Evolutionary conservation across 2,888 invertebrate genomes (phyloP).

Genomic region (Heterodera filipjevi): DNA sequence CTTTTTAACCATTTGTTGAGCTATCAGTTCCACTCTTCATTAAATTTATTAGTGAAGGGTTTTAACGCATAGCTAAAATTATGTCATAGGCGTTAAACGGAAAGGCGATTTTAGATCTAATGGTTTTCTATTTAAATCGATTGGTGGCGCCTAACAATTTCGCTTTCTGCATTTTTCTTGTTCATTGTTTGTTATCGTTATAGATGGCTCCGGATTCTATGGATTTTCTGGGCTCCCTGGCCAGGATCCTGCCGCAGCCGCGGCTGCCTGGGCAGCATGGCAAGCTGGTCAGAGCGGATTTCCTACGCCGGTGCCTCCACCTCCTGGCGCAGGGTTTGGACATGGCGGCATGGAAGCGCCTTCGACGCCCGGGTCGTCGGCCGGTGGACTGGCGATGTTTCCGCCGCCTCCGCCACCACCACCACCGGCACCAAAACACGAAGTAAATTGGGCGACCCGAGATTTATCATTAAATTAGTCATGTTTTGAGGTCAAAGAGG

Average conservation of each 20-base stretch:
- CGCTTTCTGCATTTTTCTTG: neutral
- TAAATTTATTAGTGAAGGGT: neutral
- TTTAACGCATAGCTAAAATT: constrained; percentile 24
- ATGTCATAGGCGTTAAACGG: neutral
- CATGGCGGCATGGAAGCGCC: neutral
- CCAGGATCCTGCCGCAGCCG: constrained; percentile 26
- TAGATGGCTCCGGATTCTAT: constrained; percentile 3
- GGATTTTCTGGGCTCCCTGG: constrained; percentile 29
- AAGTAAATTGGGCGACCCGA: neutral
- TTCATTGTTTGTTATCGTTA: neutral
- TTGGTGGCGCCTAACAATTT: constrained; percentile 12
- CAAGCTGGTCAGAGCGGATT: neutral
- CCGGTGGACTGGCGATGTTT: constrained; percentile 30
- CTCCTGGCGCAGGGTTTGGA: constrained; percentile 22
- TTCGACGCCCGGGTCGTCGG: neutral
- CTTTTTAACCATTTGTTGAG: neutral
- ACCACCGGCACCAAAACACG: constrained; percentile 35
- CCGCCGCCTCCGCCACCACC: constrained; percentile 41
- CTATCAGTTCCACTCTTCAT: constrained; percentile 25
- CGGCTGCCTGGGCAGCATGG: constrained; percentile 29
- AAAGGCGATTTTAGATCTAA: constrained; percentile 9
- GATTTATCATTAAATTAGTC: neutral
- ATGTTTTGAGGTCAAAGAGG: constrained; percentile 25
- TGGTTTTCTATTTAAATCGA: constrained; percentile 10
- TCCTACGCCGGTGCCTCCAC: constrained; percentile 34